Conservation (phyloP, 2,113 vertebrate species). For the Elachura formosa region DNA sequence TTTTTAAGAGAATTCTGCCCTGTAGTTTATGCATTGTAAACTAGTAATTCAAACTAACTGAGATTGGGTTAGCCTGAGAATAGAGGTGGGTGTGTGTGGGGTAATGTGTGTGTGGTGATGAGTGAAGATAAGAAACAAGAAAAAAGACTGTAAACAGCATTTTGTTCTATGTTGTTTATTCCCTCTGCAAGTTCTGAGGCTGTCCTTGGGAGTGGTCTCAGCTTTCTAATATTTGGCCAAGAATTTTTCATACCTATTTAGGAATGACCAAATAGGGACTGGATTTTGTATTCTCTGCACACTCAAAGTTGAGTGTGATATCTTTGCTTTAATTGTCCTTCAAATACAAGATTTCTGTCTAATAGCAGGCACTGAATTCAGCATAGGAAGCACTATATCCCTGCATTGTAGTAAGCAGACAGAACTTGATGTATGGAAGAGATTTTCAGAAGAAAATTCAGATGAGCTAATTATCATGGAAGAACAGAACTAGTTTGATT, state of each 20-base stretch:
- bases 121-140: neutral
- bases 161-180: rapidly evolving
- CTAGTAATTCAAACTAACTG: neutral
- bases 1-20: neutral
- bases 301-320: neutral
- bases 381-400: neutral
- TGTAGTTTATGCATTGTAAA: neutral
- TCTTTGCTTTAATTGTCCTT: neutral
- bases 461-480: neutral
- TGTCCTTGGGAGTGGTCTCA: neutral
- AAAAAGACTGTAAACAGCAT: neutral
- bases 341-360: neutral
- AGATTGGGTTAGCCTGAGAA: neutral
- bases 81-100: rapidly evolving
- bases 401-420: neutral
- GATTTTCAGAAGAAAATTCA: neutral
- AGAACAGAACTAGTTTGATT: neutral
- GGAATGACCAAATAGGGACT: neutral
- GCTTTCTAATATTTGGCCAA: neutral
- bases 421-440: neutral
- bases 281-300: neutral
- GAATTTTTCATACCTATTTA: neutral
- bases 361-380: neutral
- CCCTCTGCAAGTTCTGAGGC: neutral
- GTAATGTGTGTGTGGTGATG: neutral